phyloP scores from a whole-genome alignment of 2,113 vertebrate genomes.

The Conger conger region DNA sequence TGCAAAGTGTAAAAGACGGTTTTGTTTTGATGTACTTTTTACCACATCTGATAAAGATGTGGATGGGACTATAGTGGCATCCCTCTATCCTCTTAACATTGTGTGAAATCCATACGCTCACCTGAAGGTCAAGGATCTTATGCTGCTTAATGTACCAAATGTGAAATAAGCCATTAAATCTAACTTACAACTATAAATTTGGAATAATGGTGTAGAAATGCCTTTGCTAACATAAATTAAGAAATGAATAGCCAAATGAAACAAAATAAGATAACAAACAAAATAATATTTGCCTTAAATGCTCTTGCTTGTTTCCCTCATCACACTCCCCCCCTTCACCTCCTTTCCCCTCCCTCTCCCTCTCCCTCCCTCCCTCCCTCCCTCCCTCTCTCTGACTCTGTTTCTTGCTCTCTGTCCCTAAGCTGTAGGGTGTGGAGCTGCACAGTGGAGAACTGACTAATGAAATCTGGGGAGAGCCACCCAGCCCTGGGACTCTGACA shows the following conservation, averaged over 20 bases:
- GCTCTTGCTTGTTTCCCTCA: background rate
- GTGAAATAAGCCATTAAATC: background rate
- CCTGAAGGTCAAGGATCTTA: background rate
- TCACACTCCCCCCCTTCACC: background rate
- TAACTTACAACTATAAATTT: background rate
- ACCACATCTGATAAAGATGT: background rate
- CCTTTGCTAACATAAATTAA: background rate
- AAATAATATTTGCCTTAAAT: background rate
- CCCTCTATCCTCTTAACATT: background rate
- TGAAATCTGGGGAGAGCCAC: constrained; percentile 30
- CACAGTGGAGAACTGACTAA: constrained; percentile 22
- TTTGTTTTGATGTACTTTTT: background rate
- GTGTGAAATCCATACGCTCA: background rate
- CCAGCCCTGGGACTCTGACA: constrained; percentile 30
- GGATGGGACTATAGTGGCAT: background rate
- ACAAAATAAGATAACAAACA: background rate
- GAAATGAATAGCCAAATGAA: background rate
- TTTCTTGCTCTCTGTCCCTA: background rate
- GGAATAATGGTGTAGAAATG: background rate
- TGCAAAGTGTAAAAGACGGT: background rate
- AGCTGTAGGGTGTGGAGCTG: background rate
- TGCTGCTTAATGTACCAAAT: background rate
- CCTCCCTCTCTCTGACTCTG: background rate
- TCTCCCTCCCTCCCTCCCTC: background rate
- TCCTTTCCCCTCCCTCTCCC: background rate